Evolutionary conservation across 2,888 invertebrate species (phyloP).

Genomic region (Leucophenga montana): DNA sequence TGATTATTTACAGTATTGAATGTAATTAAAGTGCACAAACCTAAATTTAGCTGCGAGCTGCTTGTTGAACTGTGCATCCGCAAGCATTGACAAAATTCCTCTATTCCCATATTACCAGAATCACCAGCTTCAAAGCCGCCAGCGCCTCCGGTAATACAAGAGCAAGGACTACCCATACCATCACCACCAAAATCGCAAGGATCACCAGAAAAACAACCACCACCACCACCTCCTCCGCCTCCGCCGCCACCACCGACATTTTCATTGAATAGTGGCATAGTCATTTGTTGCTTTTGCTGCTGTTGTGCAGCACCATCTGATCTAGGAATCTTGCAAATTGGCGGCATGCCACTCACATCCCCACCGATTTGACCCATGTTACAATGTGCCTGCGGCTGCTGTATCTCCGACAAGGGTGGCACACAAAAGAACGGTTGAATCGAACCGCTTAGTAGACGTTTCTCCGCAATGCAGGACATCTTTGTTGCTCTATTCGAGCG

Average conservation of each 20-base stretch:
- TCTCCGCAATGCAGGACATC: slow-evolving; percentile 45
- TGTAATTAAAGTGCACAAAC: background rate
- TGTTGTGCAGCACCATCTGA: background rate
- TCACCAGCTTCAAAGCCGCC: background rate
- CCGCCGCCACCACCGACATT: too few species aligned
- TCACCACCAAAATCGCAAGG: too few species aligned
- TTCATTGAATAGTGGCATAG: background rate
- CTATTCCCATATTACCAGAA: background rate
- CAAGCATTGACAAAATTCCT: background rate
- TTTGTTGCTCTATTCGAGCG: slow-evolving; percentile 48
- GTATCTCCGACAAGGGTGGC: slow-evolving; percentile 1
- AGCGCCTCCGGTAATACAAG: too few species aligned
- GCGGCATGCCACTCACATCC: slow-evolving; percentile 36
- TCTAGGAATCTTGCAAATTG: background rate
- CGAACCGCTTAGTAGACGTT: slow-evolving; percentile 48
- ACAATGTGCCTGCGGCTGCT: background rate
- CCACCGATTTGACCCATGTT: slow-evolving; percentile 31
- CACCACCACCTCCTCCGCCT: too few species aligned
- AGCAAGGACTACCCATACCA: too few species aligned
- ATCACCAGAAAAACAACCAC: too few species aligned
- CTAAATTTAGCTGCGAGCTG: background rate
- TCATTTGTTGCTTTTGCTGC: background rate
- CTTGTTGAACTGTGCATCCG: background rate
- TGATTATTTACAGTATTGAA: too few species aligned
- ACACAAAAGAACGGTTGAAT: slow-evolving; percentile 46